Conservation (phyloP, 1,140 invertebrate genomes). For the Thrips palmi region DNA sequence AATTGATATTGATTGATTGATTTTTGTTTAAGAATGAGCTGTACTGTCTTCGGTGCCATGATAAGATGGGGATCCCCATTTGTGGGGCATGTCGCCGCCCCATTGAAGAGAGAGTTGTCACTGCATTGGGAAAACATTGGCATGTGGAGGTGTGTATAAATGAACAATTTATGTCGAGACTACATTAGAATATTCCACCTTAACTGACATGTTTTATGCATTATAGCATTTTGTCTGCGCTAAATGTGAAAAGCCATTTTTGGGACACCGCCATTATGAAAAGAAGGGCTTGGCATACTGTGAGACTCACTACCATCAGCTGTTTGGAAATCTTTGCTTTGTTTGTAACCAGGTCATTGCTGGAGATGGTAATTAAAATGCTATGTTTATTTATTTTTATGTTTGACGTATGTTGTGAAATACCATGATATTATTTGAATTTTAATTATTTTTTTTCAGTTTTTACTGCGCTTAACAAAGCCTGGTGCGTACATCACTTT, state of each 20-base stretch:
- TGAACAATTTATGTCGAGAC: neutral
- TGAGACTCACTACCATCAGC: slow-evolving; percentile 96
- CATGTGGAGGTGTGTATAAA: slow-evolving; percentile 69
- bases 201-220: slow-evolving; percentile 10
- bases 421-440: neutral
- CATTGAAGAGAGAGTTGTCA: slow-evolving; percentile 92
- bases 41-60: slow-evolving; percentile 94
- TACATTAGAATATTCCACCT: slow-evolving; percentile 1
- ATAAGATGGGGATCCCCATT: slow-evolving; percentile 97
- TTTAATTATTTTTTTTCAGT: slow-evolving; percentile 40
- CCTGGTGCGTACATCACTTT: slow-evolving; percentile 99
- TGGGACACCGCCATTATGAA: slow-evolving; percentile 97
- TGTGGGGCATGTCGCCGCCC: slow-evolving; percentile 93
- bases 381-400: slow-evolving; percentile 32
- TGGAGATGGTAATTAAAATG: slow-evolving; percentile 66
- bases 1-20: slow-evolving; percentile 11
- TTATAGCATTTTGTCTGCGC: slow-evolving; percentile 95
- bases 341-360: slow-evolving; percentile 96
- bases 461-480: slow-evolving; percentile 95
- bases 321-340: slow-evolving; percentile 97
- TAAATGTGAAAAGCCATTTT: slow-evolving; percentile 98
- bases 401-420: slow-evolving; percentile 57
- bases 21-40: slow-evolving; percentile 58
- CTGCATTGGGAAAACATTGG: slow-evolving; percentile 97
- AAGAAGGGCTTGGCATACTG: slow-evolving; percentile 98